These are phyloP conservation scores for Thereva nobilitata DNA, from an alignment of 2,888 invertebrate species.

Conservation along the genomic window DNA sequence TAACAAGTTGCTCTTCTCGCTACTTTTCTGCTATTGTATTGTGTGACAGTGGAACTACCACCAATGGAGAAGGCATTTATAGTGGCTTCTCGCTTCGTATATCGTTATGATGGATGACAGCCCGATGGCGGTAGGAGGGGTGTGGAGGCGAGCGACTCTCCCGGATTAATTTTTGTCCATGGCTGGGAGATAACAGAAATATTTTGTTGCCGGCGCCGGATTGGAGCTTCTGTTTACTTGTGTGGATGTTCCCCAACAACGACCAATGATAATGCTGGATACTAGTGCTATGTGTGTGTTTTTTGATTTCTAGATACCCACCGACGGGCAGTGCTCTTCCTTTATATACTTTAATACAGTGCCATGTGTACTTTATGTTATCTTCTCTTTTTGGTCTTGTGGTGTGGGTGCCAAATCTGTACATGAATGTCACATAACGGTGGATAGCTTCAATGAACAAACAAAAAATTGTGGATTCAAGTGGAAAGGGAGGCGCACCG, in stretches of 20 bases:
- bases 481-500: not conserved
- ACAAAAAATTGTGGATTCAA: slow-evolving; percentile 11
- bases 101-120: slow-evolving; percentile 32
- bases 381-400: not conserved
- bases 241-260: slow-evolving; percentile 24
- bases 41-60: too few relatives aligned
- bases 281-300: slow-evolving; percentile 23
- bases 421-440: slow-evolving; percentile 17
- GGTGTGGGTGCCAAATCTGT: slow-evolving; percentile 26
- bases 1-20: not conserved
- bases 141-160: not conserved
- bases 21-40: not conserved
- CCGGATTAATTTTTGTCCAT: slow-evolving; percentile 37
- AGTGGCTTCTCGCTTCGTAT: not conserved
- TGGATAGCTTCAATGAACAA: slow-evolving; percentile 7
- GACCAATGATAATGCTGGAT: slow-evolving; percentile 30
- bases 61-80: too few relatives aligned
- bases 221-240: slow-evolving; percentile 32
- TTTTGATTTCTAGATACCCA: slow-evolving; percentile 13
- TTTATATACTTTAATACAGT: slow-evolving; percentile 20
- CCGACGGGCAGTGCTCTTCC: slow-evolving; percentile 16
- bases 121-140: not conserved
- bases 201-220: slow-evolving; percentile 30
- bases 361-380: slow-evolving; percentile 3
- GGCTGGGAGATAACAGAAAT: slow-evolving; percentile 37